Percentiles rank a stretch among this genome's conserved stretches.
Conservation (phyloP, 2,113 vertebrate species). For the Petromus typicus region DNA sequence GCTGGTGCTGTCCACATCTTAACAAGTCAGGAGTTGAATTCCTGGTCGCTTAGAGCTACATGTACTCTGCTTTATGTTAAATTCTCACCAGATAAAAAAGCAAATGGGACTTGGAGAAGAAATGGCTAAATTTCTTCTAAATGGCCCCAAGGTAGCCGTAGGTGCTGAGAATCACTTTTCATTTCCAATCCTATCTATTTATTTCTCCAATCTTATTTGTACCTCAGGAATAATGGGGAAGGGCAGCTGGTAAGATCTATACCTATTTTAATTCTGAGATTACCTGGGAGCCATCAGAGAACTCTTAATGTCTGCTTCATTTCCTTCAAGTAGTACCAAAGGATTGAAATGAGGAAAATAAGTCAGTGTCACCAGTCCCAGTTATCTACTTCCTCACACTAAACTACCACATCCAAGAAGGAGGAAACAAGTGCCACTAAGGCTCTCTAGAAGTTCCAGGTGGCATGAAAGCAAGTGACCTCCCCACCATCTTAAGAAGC, state of each 20-base stretch:
- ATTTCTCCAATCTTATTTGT: conserved; percentile 16
- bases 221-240: not conserved
- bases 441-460: not conserved
- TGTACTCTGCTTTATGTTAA: not conserved
- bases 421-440: not conserved
- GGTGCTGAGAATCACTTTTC: conserved; percentile 48
- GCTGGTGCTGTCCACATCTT: not conserved
- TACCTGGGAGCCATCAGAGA: not conserved
- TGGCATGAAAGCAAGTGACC: not conserved
- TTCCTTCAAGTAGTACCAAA: conserved; percentile 17
- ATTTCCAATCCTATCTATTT: conserved; percentile 7
- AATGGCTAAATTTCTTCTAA: too few relatives aligned
- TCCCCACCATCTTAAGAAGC: not conserved
- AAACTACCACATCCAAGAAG: not conserved
- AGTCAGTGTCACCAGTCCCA: not conserved
- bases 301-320: conserved; percentile 18
- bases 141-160: conserved; percentile 16
- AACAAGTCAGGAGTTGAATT: not conserved
- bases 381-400: conserved; percentile 24
- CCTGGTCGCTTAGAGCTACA: not conserved
- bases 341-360: conserved; percentile 7
- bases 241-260: not conserved
- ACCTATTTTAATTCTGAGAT: conserved; percentile 18
- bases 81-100: not conserved
- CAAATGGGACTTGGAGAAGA: not conserved